phyloP scores from a whole-genome alignment of 2,888 invertebrate genomes.

The Halictus quadricinctus region DNA sequence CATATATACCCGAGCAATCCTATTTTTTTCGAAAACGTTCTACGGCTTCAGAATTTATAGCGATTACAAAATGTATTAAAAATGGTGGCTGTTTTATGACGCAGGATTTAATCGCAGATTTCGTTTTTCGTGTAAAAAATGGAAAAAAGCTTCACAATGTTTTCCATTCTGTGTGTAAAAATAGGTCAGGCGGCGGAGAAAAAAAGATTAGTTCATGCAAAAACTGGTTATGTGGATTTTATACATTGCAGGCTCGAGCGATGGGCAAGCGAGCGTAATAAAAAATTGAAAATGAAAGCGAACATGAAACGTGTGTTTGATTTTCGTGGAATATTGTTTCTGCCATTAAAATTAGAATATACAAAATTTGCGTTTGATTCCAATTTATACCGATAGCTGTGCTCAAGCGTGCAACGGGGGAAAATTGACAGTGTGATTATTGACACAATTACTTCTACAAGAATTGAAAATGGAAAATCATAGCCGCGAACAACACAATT shows the following conservation, averaged over 20 bases:
- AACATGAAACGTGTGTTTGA: background rate
- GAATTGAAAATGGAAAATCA: background rate
- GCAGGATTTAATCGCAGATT: background rate
- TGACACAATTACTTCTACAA: background rate
- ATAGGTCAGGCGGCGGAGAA: background rate
- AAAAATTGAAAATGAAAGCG: background rate
- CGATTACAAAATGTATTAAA: background rate
- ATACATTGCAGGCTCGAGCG: background rate
- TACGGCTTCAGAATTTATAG: background rate
- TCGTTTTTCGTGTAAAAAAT: background rate
- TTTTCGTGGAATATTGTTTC: background rate
- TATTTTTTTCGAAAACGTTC: background rate
- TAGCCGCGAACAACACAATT: no score
- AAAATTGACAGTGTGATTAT: no score
- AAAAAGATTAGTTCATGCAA: background rate
- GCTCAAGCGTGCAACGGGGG: no score
- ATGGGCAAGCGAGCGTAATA: background rate
- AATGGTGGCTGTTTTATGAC: background rate
- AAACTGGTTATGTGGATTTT: background rate
- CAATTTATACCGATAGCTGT: no score
- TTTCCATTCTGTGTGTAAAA: background rate
- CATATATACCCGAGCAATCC: background rate
- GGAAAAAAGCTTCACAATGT: background rate
- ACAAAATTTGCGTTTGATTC: no score
- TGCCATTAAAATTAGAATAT: no score